Percentiles rank a stretch among this genome's conserved stretches.
Evolutionary conservation across 2,888 invertebrate species (phyloP).

Genomic region (Itoplectis maculator): DNA sequence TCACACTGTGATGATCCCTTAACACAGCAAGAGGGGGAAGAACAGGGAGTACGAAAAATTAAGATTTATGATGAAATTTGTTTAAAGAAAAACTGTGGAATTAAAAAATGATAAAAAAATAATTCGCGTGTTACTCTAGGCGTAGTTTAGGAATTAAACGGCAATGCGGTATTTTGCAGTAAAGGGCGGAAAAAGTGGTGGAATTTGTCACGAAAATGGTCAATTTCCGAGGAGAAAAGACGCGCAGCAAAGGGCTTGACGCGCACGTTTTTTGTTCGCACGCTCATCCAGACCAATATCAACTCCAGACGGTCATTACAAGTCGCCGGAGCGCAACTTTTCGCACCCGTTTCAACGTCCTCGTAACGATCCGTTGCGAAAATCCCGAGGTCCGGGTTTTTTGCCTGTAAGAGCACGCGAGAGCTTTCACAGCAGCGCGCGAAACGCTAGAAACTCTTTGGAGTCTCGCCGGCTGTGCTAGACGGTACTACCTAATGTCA

Average conservation of each 20-base stretch:
- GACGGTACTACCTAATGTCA: slow-evolving; percentile 19
- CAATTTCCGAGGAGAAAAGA: not conserved
- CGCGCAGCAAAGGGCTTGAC: no score
- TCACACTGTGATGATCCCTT: no score
- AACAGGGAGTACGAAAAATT: no score
- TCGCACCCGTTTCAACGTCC: slow-evolving; percentile 17
- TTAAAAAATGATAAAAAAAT: no score
- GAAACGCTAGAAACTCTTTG: slow-evolving; percentile 40
- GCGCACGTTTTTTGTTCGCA: slow-evolving; percentile 10
- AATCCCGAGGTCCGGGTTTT: slow-evolving; percentile 29
- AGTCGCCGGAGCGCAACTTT: slow-evolving; percentile 30
- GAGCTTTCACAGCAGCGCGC: slow-evolving; percentile 26
- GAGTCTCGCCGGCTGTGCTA: not conserved
- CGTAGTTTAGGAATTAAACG: no score
- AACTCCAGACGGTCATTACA: slow-evolving; percentile 19
- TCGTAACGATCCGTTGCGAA: slow-evolving; percentile 35
- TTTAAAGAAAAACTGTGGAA: no score
- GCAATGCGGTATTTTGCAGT: no score
- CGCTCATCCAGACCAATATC: slow-evolving; percentile 19
- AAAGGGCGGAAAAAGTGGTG: not conserved
- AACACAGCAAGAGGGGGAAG: no score
- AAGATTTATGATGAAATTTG: no score
- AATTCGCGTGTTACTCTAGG: not conserved
- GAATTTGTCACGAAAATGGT: not conserved
- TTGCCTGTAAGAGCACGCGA: not conserved